phyloP scores from a whole-genome alignment of 2,113 vertebrate species.

The Eolophus roseicapilla region DNA sequence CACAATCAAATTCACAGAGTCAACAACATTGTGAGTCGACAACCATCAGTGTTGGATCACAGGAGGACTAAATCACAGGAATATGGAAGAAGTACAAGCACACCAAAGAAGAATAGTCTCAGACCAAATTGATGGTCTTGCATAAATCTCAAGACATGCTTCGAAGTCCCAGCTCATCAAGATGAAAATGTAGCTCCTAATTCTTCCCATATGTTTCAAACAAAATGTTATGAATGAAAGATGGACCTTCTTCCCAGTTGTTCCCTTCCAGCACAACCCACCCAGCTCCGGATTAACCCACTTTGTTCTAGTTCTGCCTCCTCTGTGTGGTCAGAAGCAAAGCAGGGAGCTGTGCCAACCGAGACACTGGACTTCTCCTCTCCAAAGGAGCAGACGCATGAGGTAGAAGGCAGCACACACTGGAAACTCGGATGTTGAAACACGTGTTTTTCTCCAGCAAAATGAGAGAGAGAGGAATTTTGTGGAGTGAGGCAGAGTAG shows the following conservation, averaged over 20 bases:
- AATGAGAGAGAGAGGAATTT: background rate
- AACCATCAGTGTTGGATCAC: background rate
- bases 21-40: background rate
- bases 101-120: background rate
- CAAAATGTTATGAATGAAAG: slow-evolving; percentile 17
- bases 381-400: fast-evolving
- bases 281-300: background rate
- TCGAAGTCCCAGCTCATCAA: background rate
- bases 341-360: background rate
- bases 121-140: background rate
- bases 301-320: background rate
- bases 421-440: background rate
- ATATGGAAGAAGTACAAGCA: background rate
- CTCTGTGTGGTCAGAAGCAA: background rate
- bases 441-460: background rate
- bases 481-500: background rate
- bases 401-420: background rate
- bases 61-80: background rate
- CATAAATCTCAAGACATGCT: background rate
- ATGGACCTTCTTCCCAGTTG: background rate
- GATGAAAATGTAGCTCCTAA: slow-evolving; percentile 31
- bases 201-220: slow-evolving; percentile 13
- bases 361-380: background rate
- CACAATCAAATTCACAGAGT: background rate
- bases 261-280: background rate